Percentiles rank a stretch among this genome's conserved stretches.
phyloP scores from a whole-genome alignment of 2,797 vertebrate genomes.

The Muraenolepis orangiensis region DNA sequence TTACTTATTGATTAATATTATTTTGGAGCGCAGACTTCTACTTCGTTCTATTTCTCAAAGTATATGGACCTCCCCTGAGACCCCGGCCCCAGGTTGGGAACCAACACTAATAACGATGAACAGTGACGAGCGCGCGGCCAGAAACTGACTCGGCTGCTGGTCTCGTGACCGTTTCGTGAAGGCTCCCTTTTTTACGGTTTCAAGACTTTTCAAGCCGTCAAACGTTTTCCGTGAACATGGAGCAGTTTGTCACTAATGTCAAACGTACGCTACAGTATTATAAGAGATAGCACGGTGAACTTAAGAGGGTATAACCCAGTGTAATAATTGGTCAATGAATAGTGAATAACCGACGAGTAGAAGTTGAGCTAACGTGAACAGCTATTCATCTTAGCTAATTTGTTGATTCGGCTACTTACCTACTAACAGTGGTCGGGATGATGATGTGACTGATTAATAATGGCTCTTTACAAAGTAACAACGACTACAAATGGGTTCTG shows the following conservation, averaged over 20 bases:
- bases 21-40: too few relatives aligned
- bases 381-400: not conserved
- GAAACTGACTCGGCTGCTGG: not conserved
- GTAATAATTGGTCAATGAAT: not conserved
- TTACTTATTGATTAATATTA: too few relatives aligned
- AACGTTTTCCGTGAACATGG: conserved; percentile 46
- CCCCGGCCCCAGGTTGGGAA: too few relatives aligned
- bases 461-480: not conserved
- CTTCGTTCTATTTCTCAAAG: too few relatives aligned
- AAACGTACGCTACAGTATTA: conserved; percentile 58
- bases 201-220: not conserved
- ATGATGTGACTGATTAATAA: not conserved
- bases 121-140: not conserved
- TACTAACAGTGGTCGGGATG: not conserved
- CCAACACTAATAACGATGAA: not conserved
- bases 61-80: too few relatives aligned
- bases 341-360: not conserved
- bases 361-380: not conserved
- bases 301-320: not conserved
- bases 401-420: not conserved
- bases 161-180: not conserved
- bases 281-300: not conserved
- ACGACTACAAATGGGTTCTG: not conserved
- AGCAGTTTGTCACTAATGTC: conserved; percentile 47
- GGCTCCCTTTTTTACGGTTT: too few relatives aligned